These are phyloP conservation scores for Diplazon laetatorius DNA, from an alignment of 2,888 invertebrate species.

Conservation along the genomic window DNA sequence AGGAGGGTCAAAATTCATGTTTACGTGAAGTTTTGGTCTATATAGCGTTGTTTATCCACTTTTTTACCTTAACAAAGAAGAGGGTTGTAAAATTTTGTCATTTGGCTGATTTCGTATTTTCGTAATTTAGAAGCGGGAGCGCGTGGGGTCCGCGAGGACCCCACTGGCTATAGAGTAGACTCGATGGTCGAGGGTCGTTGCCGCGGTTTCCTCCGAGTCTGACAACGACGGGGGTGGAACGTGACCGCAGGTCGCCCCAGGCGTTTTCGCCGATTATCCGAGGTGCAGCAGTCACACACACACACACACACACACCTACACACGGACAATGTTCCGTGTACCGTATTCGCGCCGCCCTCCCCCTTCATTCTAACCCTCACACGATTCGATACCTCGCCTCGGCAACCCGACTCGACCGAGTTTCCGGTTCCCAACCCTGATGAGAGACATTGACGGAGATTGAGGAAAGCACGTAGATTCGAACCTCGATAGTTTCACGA, in stretches of 20 bases:
- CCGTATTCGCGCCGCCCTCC: constrained; percentile 27
- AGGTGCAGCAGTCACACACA: constrained; percentile 36
- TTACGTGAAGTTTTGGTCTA: too few species aligned
- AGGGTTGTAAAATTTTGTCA: too few species aligned
- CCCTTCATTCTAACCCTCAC: too few species aligned
- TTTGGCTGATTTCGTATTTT: too few species aligned
- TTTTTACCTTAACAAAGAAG: too few species aligned
- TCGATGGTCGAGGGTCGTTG: constrained; percentile 45
- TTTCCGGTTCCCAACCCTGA: constrained; percentile 61
- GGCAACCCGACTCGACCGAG: constrained; percentile 56
- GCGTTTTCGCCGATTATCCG: constrained; percentile 55
- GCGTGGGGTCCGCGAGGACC: too few species aligned
- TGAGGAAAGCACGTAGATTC: constrained; percentile 15
- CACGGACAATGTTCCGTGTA: constrained; percentile 22
- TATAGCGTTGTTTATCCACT: too few species aligned
- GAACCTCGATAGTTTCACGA: constrained; percentile 7
- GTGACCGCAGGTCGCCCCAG: constrained; percentile 40
- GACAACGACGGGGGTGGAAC: constrained; percentile 13
- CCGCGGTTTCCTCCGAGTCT: constrained; percentile 14
- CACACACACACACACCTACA: constrained; percentile 9
- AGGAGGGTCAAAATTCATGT: too few species aligned
- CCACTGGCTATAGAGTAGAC: constrained; percentile 32
- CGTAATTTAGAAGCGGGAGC: too few species aligned
- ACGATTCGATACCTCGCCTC: constrained; percentile 41
- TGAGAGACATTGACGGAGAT: constrained; percentile 49